Percentiles rank a stretch among this genome's conserved stretches.
Evolutionary conservation across 1,140 invertebrate genomes (phyloP).

Genomic region (Procambarus clarkii): DNA sequence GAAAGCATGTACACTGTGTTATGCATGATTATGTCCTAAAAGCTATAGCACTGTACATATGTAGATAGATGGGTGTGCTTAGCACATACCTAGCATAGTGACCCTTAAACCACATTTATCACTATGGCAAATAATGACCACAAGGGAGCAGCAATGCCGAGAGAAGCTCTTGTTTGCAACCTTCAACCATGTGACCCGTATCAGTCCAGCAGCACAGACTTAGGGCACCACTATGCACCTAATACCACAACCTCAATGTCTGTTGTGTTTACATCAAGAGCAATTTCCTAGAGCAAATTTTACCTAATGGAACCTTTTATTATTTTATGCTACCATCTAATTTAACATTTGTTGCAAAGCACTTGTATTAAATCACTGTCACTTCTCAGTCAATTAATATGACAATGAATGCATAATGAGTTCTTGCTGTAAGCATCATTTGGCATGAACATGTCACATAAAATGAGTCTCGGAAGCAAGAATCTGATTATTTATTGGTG

Average conservation of each 20-base stretch:
- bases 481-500: not conserved
- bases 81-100: constrained; percentile 16
- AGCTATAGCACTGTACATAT: constrained; percentile 20
- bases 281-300: not conserved
- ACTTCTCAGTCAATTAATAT: not conserved
- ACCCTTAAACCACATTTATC: constrained; percentile 8
- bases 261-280: not conserved
- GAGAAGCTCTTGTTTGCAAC: not conserved
- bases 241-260: not conserved
- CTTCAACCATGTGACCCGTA: constrained; percentile 6
- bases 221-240: not conserved
- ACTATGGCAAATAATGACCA: constrained; percentile 14
- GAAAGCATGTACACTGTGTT: constrained; percentile 14
- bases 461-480: not conserved
- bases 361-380: not conserved
- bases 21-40: not conserved
- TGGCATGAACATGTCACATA: not conserved
- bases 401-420: not conserved
- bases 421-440: not conserved
- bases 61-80: not conserved
- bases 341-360: not conserved
- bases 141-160: constrained; percentile 2
- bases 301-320: not conserved
- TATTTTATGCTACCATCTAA: not conserved
- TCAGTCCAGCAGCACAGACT: constrained; percentile 9